These are phyloP conservation scores for Villa cingulata DNA, from an alignment of 2,888 invertebrate genomes.

Conservation along the genomic window DNA sequence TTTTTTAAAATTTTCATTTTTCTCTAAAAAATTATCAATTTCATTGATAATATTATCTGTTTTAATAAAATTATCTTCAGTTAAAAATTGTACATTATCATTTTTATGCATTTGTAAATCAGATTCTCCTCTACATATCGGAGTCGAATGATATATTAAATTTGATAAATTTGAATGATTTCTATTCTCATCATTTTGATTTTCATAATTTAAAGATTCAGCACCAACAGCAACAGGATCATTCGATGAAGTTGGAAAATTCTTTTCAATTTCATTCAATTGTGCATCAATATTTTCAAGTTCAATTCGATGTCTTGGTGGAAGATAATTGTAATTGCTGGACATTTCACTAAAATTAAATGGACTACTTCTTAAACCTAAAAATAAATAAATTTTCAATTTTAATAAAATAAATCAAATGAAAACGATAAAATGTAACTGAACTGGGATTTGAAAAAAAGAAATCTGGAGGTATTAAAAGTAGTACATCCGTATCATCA, in stretches of 20 bases:
- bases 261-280: conserved; percentile 22
- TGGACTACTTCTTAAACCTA: not conserved
- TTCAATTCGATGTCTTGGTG: conserved; percentile 24
- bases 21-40: conserved; percentile 29
- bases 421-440: not conserved
- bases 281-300: conserved; percentile 28
- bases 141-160: conserved; percentile 26
- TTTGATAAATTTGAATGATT: not conserved
- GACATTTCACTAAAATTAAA: not conserved
- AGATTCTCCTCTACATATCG: conserved; percentile 19
- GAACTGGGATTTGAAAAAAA: conserved; percentile 28
- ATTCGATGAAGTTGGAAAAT: conserved; percentile 25
- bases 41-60: conserved; percentile 25
- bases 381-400: too few species aligned
- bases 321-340: conserved; percentile 17
- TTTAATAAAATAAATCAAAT: too few species aligned
- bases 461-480: conserved; percentile 66
- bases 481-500: conserved; percentile 70
- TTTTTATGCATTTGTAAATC: too few species aligned
- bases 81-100: too few species aligned
- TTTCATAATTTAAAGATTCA: not conserved
- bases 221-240: conserved; percentile 20
- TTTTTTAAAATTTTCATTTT: not conserved
- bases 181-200: not conserved
- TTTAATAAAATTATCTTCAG: not conserved